phyloP scores from a whole-genome alignment of 2,113 vertebrate genomes.

The Sminthopsis crassicaudata region DNA sequence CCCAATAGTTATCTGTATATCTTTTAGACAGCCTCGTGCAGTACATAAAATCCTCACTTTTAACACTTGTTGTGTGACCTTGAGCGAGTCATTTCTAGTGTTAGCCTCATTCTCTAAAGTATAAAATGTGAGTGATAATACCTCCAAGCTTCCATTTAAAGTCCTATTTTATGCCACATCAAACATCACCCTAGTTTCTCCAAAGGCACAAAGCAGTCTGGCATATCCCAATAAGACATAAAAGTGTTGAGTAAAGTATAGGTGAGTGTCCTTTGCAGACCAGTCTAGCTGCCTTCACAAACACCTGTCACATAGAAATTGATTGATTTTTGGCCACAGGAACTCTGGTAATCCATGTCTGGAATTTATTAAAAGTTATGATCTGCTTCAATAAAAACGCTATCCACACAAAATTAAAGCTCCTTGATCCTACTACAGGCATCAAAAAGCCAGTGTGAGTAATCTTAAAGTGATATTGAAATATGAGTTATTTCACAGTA shows the following conservation, averaged over 20 bases:
- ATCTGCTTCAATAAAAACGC: neutral
- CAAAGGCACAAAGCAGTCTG: neutral
- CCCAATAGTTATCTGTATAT: neutral
- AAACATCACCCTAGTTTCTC: neutral
- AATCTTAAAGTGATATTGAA: neutral
- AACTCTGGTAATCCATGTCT: neutral
- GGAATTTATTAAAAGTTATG: neutral
- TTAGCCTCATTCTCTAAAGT: neutral
- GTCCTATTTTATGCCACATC: neutral
- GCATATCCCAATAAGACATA: neutral
- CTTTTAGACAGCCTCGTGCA: neutral
- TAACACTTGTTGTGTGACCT: neutral
- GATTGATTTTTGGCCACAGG: neutral
- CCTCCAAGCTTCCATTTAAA: neutral
- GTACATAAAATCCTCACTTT: neutral
- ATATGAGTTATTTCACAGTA: neutral
- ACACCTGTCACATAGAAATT: neutral
- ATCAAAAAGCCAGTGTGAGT: neutral
- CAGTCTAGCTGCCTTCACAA: neutral
- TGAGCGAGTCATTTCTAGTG: neutral
- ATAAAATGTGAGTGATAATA: neutral
- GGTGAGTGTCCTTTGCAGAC: neutral
- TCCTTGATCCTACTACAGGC: neutral
- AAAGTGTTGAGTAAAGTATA: neutral
- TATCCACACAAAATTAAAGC: neutral